Evolutionary conservation across 2,888 invertebrate species (phyloP), one percentile per base, ranked within the genome.

Genomic region (Athalia rosae): DNA sequence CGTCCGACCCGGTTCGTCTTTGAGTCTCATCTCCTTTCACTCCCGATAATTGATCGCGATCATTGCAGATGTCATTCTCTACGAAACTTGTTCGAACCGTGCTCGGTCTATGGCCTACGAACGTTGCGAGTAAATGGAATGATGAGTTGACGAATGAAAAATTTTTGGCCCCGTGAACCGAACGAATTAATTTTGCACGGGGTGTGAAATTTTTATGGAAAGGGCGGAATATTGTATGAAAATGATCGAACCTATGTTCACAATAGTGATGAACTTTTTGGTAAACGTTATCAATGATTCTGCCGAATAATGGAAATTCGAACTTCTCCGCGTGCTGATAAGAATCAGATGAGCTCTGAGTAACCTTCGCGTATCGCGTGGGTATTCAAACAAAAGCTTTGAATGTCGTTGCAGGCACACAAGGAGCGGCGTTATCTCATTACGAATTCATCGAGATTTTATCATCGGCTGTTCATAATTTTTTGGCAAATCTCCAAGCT

Each of bases 371-470:
- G 28, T 61, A 15, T 28, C 0, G 15, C 28, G 28, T n/a, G n/a
- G 53, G 53, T 4, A 53, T n/a, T n/a, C n/a, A 11, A 53, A n/a
- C n/a, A n/a, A 63, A 43, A 64, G 5, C 4, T 43, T 7, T 45
- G 43, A 11, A 7, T 41, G 28, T 62, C 41, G 28, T 62, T 41
- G 28, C 8, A 62, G 11, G 3, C 43, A 28, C 62, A 62, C 41
- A 62, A 62, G 4, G 1, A 11, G 28, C 41, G 6, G 5, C 28
- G 11, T 43, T n/a, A 11, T 6, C 53, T 7, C 11, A 11, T 48
- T 50, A 66, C 15, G 11, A 8, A 48, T 50, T 66, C 11, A 66
- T 66, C 15, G 48, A 4, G 66, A 28, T 66, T 66, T 66, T 66
- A 66, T 66, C 5, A 48, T 50, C 9, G 15, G 48, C 53, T 11